These are phyloP conservation scores for Odontomyia ornata DNA, from an alignment of 2,888 invertebrate species.

Conservation along the genomic window DNA sequence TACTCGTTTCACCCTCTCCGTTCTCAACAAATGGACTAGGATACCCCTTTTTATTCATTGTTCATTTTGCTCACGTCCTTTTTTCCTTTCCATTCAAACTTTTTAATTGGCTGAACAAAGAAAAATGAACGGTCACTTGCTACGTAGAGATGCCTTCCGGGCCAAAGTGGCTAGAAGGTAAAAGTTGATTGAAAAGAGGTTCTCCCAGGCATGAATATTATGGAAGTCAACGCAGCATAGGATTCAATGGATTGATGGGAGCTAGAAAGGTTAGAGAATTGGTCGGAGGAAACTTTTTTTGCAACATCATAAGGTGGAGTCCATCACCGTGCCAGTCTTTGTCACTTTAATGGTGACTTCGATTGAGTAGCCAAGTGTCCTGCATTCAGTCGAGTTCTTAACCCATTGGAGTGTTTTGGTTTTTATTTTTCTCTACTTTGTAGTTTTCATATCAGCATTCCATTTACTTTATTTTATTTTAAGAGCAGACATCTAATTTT, in stretches of 20 bases:
- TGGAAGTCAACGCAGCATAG: not conserved
- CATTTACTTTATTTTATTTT: not conserved
- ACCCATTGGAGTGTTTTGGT: not conserved
- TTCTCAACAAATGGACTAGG: not conserved
- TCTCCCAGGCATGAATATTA: conserved; percentile 1
- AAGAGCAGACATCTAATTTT: conserved; percentile 8
- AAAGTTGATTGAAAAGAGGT: conserved; percentile 39
- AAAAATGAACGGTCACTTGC: conserved; percentile 45
- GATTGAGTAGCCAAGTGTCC: conserved; percentile 25
- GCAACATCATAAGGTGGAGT: not conserved
- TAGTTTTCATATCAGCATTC: not conserved
- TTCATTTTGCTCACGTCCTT: conserved; percentile 43
- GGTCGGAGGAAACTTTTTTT: not conserved
- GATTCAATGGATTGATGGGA: not conserved
- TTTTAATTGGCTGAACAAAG: conserved; percentile 44
- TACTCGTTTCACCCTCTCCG: not conserved
- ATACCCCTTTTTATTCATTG: conserved; percentile 29
- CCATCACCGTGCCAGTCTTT: not conserved
- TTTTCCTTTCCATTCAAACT: conserved; percentile 41
- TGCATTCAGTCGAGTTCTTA: not conserved
- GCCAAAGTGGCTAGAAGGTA: conserved; percentile 33
- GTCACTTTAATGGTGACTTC: conserved; percentile 17
- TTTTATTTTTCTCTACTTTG: not conserved
- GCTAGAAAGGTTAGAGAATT: not conserved
- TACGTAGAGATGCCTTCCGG: conserved; percentile 21